These are phyloP conservation scores for Trissolcus japonicus DNA, from an alignment of 2,888 invertebrate genomes.

Conservation along the genomic window DNA sequence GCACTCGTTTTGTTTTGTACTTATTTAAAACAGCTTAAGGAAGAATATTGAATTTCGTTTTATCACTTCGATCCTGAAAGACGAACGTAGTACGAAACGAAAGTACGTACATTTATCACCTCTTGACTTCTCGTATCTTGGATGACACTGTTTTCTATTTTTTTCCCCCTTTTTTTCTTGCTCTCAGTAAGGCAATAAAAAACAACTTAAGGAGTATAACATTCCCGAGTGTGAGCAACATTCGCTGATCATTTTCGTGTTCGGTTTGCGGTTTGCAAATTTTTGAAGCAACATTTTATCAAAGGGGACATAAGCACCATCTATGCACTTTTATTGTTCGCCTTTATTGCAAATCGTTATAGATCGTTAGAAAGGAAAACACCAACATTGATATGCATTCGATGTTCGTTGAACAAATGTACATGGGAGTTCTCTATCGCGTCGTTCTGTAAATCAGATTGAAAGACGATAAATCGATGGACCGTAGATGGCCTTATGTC, in stretches of 20 bases:
- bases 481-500: slow-evolving; percentile 5
- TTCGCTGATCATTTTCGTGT: too few relatives aligned
- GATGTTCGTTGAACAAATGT: not conserved
- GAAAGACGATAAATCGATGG: too few relatives aligned
- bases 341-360: too few relatives aligned
- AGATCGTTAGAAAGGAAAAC: too few relatives aligned
- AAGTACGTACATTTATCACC: not conserved
- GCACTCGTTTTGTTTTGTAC: slow-evolving; percentile 31
- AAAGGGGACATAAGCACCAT: not conserved
- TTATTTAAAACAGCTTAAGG: slow-evolving; percentile 19
- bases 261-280: too few relatives aligned
- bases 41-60: slow-evolving; percentile 22
- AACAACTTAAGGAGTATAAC: not conserved
- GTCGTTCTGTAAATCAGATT: too few relatives aligned
- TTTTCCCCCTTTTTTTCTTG: slow-evolving; percentile 5
- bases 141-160: slow-evolving; percentile 3
- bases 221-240: not conserved
- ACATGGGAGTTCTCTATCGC: too few relatives aligned
- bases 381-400: not conserved
- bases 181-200: slow-evolving; percentile 14
- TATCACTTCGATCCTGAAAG: slow-evolving; percentile 18
- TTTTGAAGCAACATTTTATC: not conserved
- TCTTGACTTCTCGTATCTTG: too few relatives aligned
- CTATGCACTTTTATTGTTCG: not conserved
- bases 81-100: slow-evolving; percentile 16